Conservation (phyloP, 2,113 vertebrate species). For the Charina bottae region DNA sequence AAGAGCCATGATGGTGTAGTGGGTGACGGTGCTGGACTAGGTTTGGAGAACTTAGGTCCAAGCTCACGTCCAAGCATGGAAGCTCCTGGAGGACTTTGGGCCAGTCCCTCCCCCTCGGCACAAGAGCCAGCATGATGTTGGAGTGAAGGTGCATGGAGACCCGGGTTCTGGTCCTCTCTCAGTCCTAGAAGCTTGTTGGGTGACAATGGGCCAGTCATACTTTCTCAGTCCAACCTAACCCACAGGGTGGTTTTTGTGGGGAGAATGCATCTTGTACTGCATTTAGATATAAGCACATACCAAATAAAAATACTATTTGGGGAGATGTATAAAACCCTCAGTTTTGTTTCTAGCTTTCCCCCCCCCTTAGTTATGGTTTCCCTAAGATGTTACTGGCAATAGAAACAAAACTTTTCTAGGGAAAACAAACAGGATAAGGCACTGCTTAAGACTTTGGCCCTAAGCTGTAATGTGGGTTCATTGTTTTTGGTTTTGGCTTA, state of each 20-base stretch:
- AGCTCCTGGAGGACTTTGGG: too few species aligned
- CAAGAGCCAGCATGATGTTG: too few species aligned
- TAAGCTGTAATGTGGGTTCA: neutral
- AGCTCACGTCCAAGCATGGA: too few species aligned
- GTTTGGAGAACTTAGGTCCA: too few species aligned
- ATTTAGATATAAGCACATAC: neutral
- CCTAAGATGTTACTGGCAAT: neutral
- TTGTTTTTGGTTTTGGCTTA: neutral
- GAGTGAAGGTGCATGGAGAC: too few species aligned
- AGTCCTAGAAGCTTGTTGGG: too few species aligned
- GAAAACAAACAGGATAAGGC: neutral
- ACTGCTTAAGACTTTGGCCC: neutral
- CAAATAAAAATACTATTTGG: neutral
- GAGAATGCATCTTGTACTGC: neutral
- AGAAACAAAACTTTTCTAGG: neutral
- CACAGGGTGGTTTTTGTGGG: neutral
- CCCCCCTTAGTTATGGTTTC: neutral
- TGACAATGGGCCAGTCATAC: too few species aligned
- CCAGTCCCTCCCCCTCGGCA: too few species aligned
- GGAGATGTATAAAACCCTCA: neutral
- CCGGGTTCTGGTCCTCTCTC: too few species aligned
- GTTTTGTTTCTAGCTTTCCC: neutral
- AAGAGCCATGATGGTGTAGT: too few species aligned
- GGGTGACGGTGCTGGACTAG: too few species aligned
- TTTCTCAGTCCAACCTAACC: neutral